Percentiles rank a stretch among this genome's conserved stretches.
These are phyloP conservation scores for Nerophis ophidion DNA, from an alignment of 2,113 vertebrate species.

Conservation along the genomic window DNA sequence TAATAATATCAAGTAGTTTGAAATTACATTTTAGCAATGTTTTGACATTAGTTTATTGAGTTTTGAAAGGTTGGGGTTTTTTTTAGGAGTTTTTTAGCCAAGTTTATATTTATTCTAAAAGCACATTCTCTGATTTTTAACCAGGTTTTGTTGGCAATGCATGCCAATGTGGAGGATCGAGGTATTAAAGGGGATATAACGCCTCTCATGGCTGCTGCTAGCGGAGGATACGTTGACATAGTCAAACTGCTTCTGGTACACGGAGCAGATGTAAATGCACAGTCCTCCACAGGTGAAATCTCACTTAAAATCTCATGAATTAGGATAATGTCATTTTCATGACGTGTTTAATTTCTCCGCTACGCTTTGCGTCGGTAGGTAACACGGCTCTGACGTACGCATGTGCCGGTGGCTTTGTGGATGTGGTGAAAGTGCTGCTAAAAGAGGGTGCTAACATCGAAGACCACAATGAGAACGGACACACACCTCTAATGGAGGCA, in stretches of 20 bases:
- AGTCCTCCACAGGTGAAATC: constrained; percentile 88
- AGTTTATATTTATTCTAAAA: not conserved
- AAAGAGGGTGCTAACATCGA: constrained; percentile 98
- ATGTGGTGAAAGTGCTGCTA: constrained; percentile 95
- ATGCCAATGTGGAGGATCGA: constrained; percentile 95
- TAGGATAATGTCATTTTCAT: not conserved
- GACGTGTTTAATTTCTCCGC: not conserved
- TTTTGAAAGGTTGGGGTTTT: not conserved
- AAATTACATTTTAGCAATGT: not conserved
- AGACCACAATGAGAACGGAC: constrained; percentile 98
- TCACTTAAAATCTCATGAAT: not conserved
- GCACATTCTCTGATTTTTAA: not conserved
- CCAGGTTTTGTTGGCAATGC: constrained; percentile 95
- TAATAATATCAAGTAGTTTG: not conserved
- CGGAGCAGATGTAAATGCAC: constrained; percentile 93
- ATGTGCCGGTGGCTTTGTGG: constrained; percentile 96
- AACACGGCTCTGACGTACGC: constrained; percentile 97
- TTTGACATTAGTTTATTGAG: not conserved
- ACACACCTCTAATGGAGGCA: constrained; percentile 98
- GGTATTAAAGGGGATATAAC: constrained; percentile 98
- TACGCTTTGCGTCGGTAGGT: constrained; percentile 65
- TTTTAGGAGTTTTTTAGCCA: not conserved
- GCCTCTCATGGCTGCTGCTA: constrained; percentile 97
- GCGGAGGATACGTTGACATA: constrained; percentile 95
- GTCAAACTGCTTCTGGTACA: constrained; percentile 96